Percentiles rank a stretch among this genome's conserved stretches.
These are phyloP conservation scores for Tauraco hartlaubi DNA, from an alignment of 2,797 vertebrate species.

Conservation along the genomic window DNA sequence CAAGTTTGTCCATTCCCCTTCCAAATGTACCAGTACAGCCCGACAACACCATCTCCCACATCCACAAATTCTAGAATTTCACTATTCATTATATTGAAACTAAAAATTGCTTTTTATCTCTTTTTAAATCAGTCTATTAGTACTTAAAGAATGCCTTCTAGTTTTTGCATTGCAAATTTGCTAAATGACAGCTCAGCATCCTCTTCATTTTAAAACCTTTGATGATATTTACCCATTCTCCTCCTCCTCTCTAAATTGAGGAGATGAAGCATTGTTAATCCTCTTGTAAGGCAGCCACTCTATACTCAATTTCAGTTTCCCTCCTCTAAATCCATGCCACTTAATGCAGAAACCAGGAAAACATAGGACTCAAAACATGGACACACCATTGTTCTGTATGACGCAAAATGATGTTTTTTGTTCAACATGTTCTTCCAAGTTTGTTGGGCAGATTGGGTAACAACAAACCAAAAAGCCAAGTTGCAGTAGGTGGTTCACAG, in stretches of 20 bases:
- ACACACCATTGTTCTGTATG: not conserved
- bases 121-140: not conserved
- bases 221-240: not conserved
- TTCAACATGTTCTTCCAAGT: not conserved
- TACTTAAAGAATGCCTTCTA: not conserved
- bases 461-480: not conserved
- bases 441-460: not conserved
- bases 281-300: not conserved
- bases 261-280: not conserved
- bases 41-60: not conserved
- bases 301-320: not conserved
- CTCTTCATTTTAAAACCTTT: not conserved
- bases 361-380: not conserved
- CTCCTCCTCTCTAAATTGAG: not conserved
- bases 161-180: not conserved
- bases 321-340: not conserved
- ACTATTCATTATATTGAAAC: not conserved
- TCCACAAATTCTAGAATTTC: not conserved
- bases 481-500: not conserved
- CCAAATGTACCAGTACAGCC: not conserved
- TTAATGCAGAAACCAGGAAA: not conserved
- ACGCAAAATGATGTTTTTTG: not conserved
- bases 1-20: not conserved
- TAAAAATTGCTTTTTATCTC: not conserved
- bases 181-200: not conserved